Evolutionary conservation across 2,113 vertebrate genomes (phyloP), one percentile per base, ranked within the genome.

Genomic region (Rousettus leschenaultii): DNA sequence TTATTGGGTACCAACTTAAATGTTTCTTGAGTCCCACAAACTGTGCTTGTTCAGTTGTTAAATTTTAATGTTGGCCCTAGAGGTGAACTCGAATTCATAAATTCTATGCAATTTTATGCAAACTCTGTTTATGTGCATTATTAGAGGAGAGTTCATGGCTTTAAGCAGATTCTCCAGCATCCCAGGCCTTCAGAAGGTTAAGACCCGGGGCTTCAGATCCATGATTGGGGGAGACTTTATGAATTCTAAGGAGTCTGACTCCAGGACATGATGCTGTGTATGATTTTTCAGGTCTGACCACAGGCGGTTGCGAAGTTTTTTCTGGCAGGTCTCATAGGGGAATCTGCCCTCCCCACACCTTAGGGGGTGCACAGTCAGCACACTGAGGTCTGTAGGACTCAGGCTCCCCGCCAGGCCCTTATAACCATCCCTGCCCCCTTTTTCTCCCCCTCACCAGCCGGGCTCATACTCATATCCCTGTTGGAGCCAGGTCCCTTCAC

Each of bases 371-470:
- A 40, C 38, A 73, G 70, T 26, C 3, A 5, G 38, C 43, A 22
- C 38, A 43, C 22, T 43, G 12, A 19, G 22, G 33, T 51, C 21
- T 40, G 38, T 55, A n/a, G 79, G 53, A 55, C 53, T 55, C 53
- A 51, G 79, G 19, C 13, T 57, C 53, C 53, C 53, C 53, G 3
- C 53, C 38, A 11, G 35, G 24, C 12, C 24, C 5, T 18, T 13
- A 18, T 65, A 7, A 65, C 15, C 4, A 12, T 9, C n/a, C 35
- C 16, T n/a, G 10, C 4, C 68, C 11, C 30, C 43, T 43, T 40
- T 6, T 6, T 7, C 43, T 45, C 7, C 24, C 3, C 28, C 5
- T 38, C 14, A 2, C 53, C 5, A 6, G 8, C 6, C 11, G 24
- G 14, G 12, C 28, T 40, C 33, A n/a, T 38, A 18, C 1, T 3